These are phyloP conservation scores for Actias luna DNA, from an alignment of 2,888 invertebrate species.

Conservation along the genomic window DNA sequence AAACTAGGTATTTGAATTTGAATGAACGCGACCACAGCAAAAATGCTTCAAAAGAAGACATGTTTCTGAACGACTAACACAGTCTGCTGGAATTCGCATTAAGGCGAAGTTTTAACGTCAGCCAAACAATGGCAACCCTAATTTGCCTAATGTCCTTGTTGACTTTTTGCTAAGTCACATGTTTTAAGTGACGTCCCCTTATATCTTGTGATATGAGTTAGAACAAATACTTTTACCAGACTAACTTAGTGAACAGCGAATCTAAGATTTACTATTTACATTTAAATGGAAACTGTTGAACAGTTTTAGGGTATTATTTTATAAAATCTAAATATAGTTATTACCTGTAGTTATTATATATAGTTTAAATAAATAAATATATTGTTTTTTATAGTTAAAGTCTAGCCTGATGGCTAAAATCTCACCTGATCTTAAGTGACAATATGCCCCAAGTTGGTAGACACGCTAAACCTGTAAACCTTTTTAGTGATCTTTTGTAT, in stretches of 20 bases:
- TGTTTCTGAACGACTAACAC: background rate
- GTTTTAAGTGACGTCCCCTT: conserved; percentile 23
- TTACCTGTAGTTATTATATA: too few species aligned
- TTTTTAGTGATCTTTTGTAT: too few species aligned
- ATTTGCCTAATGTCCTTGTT: conserved; percentile 38
- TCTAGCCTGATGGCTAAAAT: too few species aligned
- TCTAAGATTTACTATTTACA: background rate
- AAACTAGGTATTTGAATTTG: background rate
- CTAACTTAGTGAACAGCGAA: background rate
- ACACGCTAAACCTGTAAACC: too few species aligned
- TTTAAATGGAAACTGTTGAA: too few species aligned
- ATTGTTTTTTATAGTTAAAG: too few species aligned
- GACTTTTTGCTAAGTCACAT: conserved; percentile 31
- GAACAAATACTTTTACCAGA: background rate
- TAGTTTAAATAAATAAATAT: too few species aligned
- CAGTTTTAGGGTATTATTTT: too few species aligned
- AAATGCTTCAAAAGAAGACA: background rate
- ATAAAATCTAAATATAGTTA: too few species aligned
- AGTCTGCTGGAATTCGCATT: background rate
- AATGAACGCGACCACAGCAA: background rate
- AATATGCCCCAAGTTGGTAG: too few species aligned
- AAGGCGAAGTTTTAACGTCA: conserved; percentile 9
- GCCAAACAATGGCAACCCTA: conserved; percentile 31
- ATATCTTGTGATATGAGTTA: background rate
- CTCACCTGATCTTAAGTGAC: too few species aligned